Evolutionary conservation across 64 coral and sea anemone species (phyloP).

Genomic region (Cladopsammia gracilis): DNA sequence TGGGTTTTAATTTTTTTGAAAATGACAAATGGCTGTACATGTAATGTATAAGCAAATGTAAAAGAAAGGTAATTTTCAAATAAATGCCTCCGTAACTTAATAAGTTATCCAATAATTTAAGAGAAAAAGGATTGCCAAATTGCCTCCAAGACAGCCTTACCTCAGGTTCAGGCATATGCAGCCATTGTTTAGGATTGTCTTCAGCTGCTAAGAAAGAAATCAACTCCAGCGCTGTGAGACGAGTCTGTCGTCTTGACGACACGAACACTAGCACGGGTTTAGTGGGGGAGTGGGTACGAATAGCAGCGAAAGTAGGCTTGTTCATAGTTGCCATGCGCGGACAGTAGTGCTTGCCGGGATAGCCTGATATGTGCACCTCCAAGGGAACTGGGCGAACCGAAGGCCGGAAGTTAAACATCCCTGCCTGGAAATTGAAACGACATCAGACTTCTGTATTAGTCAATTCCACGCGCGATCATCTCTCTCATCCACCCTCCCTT

Average conservation of each 20-base stretch:
- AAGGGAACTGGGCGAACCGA: slow-evolving; percentile 97
- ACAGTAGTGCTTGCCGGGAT: slow-evolving; percentile 98
- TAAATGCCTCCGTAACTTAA: no score
- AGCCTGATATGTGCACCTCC: slow-evolving; percentile 95
- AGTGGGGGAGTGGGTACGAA: slow-evolving; percentile 92
- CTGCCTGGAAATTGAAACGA: slow-evolving; percentile 65
- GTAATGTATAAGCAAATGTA: no score
- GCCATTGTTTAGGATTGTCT: slow-evolving; percentile 94
- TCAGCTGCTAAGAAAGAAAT: slow-evolving; percentile 94
- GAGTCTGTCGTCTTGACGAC: slow-evolving; percentile 96
- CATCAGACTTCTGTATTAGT: not conserved
- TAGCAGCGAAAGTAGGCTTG: slow-evolving; percentile 95
- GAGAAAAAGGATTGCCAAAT: no score
- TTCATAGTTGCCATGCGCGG: slow-evolving; percentile 99
- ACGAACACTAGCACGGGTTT: slow-evolving; percentile 95
- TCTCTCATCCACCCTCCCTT: not conserved
- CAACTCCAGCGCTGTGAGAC: slow-evolving; percentile 92
- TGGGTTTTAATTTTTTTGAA: no score
- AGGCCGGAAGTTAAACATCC: slow-evolving; percentile 98
- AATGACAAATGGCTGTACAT: no score
- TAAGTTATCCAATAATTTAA: no score
- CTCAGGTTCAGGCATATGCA: slow-evolving; percentile 99
- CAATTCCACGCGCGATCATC: not conserved
- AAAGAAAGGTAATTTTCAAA: no score
- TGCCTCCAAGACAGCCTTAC: slow-evolving; percentile 2